Percentiles rank a stretch among this genome's conserved stretches.
Conservation (phyloP, 2,797 vertebrate species). For the Sebastes diploproa region DNA sequence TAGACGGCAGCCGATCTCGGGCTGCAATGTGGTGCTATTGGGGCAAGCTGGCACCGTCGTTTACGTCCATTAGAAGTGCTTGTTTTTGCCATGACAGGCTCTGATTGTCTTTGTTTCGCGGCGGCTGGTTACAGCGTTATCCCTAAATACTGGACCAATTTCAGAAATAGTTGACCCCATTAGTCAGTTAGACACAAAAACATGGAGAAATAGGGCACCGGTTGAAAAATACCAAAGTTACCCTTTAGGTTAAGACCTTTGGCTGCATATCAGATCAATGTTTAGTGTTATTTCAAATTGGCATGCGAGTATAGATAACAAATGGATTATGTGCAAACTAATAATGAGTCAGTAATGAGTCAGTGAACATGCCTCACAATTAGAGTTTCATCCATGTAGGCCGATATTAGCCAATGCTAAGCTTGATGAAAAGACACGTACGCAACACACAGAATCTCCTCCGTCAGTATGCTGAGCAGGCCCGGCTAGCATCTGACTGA, state of each 20-base stretch:
- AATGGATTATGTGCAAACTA: not conserved
- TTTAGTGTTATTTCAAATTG: not conserved
- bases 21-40: too few relatives aligned
- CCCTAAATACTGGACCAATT: too few relatives aligned
- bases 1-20: too few relatives aligned
- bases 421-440: not conserved
- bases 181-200: too few relatives aligned
- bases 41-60: too few relatives aligned
- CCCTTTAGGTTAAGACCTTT: not conserved
- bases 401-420: not conserved
- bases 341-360: not conserved
- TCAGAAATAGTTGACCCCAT: too few relatives aligned
- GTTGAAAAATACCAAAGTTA: too few relatives aligned
- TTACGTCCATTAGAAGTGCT: too few relatives aligned
- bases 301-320: not conserved
- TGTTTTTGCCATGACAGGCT: too few relatives aligned
- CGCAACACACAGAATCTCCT: not conserved
- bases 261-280: not conserved
- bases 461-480: conserved; percentile 30
- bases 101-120: too few relatives aligned
- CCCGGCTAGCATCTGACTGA: conserved; percentile 26
- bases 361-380: not conserved
- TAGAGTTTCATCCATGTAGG: not conserved
- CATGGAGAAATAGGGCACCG: too few relatives aligned
- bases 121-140: too few relatives aligned